Evolutionary conservation across 1,140 invertebrate species (phyloP), one percentile per base, ranked within the genome.

Genomic region (Ptiloglossa arizonensis): DNA sequence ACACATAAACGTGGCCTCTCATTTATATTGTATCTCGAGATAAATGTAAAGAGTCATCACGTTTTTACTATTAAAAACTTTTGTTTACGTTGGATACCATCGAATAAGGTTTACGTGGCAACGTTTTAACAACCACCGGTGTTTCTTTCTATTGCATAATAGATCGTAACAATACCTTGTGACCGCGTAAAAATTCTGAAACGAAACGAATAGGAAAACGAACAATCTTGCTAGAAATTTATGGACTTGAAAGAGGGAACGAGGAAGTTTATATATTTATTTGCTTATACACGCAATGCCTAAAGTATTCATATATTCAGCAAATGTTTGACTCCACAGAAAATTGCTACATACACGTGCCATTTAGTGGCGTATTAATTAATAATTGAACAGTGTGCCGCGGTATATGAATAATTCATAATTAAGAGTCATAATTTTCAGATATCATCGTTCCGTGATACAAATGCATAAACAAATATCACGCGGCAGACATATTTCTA

Each of bases 381-480:
- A 75, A 75, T 75, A 75, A 59, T 68, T 69, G 41, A 75, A 69
- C 54, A 59, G 29, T 11, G 52, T 24, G 13, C 35, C 13, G 9
- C 41, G 54, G 27, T 46, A 1, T 59, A 35, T 75, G 73, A 68
- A 75, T 75, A 69, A 75, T 75, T 75, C 73, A 75, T 75, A 57
- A 59, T 75, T 68, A 68, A 69, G 46, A 59, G 64, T 69, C 27
- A 35, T 57, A 68, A 41, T 46, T 75, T 68, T 68, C 48, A 48
- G 19, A 41, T 66, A 46, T 56, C 48, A 38, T 41, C 35, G 71
- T 17, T 11, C 24, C 50, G 15, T n/a, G 17, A 57, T 57, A 57
- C 2, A 41, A 44, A 29, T 22, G 24, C 48, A 19, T 3, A 41
- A 44, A 29, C 15, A 32, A 52, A 35, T 5, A 24, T 50, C 27